These are phyloP conservation scores for Dipodomys ordii DNA, from an alignment of 2,113 vertebrate genomes.

Conservation along the genomic window DNA sequence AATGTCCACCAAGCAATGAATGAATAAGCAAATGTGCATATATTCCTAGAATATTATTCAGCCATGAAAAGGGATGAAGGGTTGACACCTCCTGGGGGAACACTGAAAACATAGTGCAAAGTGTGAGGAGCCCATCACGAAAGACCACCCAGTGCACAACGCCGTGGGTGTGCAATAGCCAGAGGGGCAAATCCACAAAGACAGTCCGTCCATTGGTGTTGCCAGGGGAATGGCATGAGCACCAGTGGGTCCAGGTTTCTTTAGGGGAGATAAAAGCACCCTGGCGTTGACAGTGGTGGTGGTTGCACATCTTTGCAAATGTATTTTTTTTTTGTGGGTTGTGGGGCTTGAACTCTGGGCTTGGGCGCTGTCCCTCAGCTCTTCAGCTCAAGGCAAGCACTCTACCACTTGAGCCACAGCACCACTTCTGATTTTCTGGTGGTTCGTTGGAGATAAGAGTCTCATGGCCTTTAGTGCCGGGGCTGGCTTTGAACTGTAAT, in stretches of 20 bases:
- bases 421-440: no score
- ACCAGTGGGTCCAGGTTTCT: neutral
- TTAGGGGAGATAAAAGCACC: no score
- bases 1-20: neutral
- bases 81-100: accelerated
- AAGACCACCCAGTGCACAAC: neutral
- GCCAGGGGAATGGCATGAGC: neutral
- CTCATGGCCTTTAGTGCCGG: no score
- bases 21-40: no score
- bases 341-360: neutral
- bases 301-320: neutral
- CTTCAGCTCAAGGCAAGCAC: no score
- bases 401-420: no score
- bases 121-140: neutral
- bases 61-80: neutral
- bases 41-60: neutral
- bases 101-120: neutral
- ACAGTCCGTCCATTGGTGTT: neutral
- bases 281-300: neutral
- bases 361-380: no score
- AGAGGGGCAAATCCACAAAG: neutral
- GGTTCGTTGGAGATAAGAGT: no score
- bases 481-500: no score
- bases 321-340: neutral
- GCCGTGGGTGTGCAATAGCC: neutral